phyloP scores from a whole-genome alignment of 2,888 invertebrate genomes.

The Sympetrum striolatum region DNA sequence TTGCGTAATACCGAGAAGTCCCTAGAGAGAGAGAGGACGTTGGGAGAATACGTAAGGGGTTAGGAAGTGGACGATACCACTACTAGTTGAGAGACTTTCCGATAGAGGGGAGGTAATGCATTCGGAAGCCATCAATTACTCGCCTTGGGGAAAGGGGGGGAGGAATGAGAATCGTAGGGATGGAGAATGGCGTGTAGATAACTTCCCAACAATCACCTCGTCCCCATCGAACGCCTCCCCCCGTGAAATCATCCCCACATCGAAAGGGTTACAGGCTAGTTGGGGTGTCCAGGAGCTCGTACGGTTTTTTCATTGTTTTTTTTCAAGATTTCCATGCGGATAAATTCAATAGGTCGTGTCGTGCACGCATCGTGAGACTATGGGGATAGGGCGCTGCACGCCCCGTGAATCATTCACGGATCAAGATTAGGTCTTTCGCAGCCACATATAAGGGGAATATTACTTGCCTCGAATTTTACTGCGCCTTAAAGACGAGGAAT shows the following conservation, averaged over 20 bases:
- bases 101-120: constrained; percentile 4
- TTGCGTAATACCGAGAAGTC: not conserved
- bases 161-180: not conserved
- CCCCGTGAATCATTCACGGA: not conserved
- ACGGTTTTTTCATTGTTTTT: not conserved
- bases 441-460: not conserved
- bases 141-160: not conserved
- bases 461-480: not conserved
- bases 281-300: not conserved
- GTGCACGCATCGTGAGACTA: not conserved
- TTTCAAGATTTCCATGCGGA: constrained; percentile 11
- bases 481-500: too few species aligned
- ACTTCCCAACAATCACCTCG: constrained; percentile 6
- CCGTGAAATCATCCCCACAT: not conserved
- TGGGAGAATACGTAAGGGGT: not conserved
- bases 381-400: not conserved
- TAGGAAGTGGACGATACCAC: not conserved
- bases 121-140: constrained; percentile 40
- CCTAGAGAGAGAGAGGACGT: too few species aligned
- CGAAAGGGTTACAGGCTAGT: not conserved
- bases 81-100: not conserved
- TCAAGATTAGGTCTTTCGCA: not conserved
- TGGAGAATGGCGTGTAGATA: constrained; percentile 22
- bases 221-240: not conserved
- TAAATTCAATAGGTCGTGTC: constrained; percentile 21